Base-by-base conservation (phyloP, 2,888 invertebrate species). In the Cheilosia vernalis region DNA sequence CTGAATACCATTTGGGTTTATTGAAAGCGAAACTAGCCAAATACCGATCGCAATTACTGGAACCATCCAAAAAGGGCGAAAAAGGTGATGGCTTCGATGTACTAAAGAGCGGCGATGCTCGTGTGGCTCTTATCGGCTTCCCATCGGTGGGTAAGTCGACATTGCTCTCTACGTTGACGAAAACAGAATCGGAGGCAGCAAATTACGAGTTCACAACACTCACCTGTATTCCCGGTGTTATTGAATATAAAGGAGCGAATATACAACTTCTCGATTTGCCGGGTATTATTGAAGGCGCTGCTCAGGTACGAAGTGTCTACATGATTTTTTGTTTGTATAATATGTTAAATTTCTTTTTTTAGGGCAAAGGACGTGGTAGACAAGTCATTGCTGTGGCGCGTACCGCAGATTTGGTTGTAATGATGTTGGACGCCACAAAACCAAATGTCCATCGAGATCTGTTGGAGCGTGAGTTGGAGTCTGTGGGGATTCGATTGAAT, bases 401-500 rank as follows among this genome's bases (percentile, higher is more conserved):
- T 89, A 99, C 99, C 4, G 98, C 99, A 0, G 99, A 99, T 93
- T 93, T 99, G 88, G 98, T 99, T 44, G 93, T 99, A 30, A 99
- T 99, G 97, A 99, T 99, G 99, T 92, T 99, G 91, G 99, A 99
- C 91, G 99, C 99, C 0, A 98, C 98, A 0, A 99, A 99, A 92
- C 98, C 98, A 70, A 98, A 99, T 90, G 97, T 98, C 51, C 99
- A 99, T 92, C 95, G 97, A 83, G 95, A 96, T 87, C 93, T 99
- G 73, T 93, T 99, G 33, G 99, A 99, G 91, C 95, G 94, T 87
- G 99, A 99, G 92, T 94, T 99, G 91, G 99, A 99, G 93, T 96
- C 97, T 89, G 99, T 99, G 37, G 99, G 99, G 81, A 99, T 99
- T 89, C 94, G 99, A 89, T 94, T 99, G 81, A 99, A 99, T 92